A percentile compares a stretch with the other conserved stretches of the same genome.
phyloP scores from a whole-genome alignment of 2,888 invertebrate species.

The Zelleria hepariella region DNA sequence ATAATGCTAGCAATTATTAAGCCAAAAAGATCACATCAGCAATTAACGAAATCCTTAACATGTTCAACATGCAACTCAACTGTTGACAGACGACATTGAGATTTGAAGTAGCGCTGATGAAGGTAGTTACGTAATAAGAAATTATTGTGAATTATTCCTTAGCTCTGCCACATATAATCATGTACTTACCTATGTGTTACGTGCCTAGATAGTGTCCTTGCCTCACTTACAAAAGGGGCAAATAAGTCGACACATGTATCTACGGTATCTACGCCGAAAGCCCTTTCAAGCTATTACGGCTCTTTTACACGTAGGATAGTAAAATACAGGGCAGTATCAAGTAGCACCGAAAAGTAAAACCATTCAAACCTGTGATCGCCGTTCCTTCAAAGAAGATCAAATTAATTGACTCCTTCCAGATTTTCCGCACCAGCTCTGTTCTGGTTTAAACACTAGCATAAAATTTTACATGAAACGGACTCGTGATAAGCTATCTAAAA shows the following conservation, averaged over 20 bases:
- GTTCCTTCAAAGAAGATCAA: too few species aligned
- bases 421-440: too few species aligned
- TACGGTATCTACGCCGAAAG: neutral
- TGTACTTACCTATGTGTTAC: neutral
- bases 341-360: too few species aligned
- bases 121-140: conserved; percentile 16
- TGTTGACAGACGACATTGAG: conserved; percentile 25
- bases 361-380: too few species aligned
- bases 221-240: neutral
- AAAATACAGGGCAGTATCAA: too few species aligned
- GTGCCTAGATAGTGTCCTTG: neutral
- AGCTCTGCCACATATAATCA: neutral
- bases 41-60: neutral
- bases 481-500: neutral
- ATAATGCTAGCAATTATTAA: neutral
- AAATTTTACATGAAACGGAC: too few species aligned
- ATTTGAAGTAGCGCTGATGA: conserved; percentile 27
- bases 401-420: too few species aligned
- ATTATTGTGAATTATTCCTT: conserved; percentile 5
- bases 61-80: conserved; percentile 25
- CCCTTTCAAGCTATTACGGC: too few species aligned
- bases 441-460: too few species aligned
- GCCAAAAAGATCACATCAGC: neutral
- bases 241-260: neutral
- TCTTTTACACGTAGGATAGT: too few species aligned